Conservation (phyloP, 2,888 invertebrate species). For the Automeris io region DNA sequence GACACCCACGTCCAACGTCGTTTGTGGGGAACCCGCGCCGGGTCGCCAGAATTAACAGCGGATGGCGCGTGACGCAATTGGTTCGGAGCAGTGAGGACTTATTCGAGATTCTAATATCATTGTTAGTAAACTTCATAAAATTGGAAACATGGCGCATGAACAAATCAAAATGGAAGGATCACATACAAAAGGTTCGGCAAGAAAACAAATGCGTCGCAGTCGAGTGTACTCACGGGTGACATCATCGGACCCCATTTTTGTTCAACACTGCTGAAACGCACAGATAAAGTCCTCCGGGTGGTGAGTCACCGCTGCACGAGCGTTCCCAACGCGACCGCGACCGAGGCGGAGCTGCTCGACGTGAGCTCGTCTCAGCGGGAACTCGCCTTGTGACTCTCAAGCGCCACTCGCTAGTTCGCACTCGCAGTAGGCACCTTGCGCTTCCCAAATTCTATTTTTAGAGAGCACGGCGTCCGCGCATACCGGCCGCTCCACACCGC, state of each 20-base stretch:
- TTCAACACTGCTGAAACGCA: slow-evolving; percentile 26
- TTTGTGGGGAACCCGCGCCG: neutral
- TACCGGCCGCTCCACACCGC: neutral
- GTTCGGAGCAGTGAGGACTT: no score
- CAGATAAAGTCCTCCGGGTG: slow-evolving; percentile 19
- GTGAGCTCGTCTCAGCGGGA: slow-evolving; percentile 47
- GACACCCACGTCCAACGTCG: neutral
- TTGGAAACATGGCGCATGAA: no score
- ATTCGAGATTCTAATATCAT: no score
- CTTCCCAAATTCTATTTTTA: slow-evolving; percentile 30
- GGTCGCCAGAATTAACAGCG: neutral
- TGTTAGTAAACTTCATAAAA: no score
- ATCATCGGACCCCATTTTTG: slow-evolving; percentile 48
- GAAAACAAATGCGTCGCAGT: neutral
- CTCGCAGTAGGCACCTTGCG: slow-evolving; percentile 12
- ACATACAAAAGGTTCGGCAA: neutral
- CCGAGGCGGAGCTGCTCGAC: slow-evolving; percentile 22
- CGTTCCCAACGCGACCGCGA: slow-evolving; percentile 19
- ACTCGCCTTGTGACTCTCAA: slow-evolving; percentile 14
- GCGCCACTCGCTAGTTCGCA: neutral
- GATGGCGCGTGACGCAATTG: neutral
- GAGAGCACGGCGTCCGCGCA: slow-evolving; percentile 7
- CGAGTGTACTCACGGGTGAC: neutral
- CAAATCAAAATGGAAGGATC: neutral
- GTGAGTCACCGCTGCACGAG: slow-evolving; percentile 26